These are phyloP conservation scores for Okamejei kenojei DNA, from an alignment of 2,797 vertebrate genomes.

Conservation along the genomic window DNA sequence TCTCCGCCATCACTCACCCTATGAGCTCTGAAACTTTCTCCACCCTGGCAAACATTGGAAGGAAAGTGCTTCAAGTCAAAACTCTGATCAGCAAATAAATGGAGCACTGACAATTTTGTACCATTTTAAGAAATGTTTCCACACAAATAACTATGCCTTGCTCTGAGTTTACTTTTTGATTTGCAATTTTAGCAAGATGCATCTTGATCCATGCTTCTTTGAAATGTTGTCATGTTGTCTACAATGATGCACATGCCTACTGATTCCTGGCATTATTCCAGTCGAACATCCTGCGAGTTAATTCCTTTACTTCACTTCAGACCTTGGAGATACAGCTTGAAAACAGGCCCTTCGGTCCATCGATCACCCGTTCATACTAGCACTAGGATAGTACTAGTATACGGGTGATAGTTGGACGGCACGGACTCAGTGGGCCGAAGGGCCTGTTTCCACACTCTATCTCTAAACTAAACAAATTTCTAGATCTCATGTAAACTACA, in stretches of 20 bases:
- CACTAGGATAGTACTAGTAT: too few relatives aligned
- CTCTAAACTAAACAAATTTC: too few relatives aligned
- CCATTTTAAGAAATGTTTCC: neutral
- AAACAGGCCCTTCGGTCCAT: too few relatives aligned
- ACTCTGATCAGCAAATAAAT: neutral
- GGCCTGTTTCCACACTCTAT: too few relatives aligned
- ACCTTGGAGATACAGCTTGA: too few relatives aligned
- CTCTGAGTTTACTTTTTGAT: neutral
- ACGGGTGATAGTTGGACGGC: too few relatives aligned
- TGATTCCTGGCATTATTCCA: neutral
- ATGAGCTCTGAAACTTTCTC: neutral
- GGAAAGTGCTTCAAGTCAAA: neutral
- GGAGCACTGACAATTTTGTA: neutral
- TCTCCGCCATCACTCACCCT: neutral
- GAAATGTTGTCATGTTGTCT: neutral
- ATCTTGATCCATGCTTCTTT: neutral
- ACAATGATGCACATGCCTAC: neutral
- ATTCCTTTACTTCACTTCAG: too few relatives aligned
- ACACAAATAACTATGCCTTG: neutral
- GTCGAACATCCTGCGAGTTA: too few relatives aligned
- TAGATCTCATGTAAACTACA: too few relatives aligned
- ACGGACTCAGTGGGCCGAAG: too few relatives aligned
- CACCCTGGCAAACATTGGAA: neutral
- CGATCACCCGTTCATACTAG: too few relatives aligned
- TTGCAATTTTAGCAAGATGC: neutral